Base-by-base conservation (phyloP, 1,140 invertebrate species). In the Caerostris darwini region DNA sequence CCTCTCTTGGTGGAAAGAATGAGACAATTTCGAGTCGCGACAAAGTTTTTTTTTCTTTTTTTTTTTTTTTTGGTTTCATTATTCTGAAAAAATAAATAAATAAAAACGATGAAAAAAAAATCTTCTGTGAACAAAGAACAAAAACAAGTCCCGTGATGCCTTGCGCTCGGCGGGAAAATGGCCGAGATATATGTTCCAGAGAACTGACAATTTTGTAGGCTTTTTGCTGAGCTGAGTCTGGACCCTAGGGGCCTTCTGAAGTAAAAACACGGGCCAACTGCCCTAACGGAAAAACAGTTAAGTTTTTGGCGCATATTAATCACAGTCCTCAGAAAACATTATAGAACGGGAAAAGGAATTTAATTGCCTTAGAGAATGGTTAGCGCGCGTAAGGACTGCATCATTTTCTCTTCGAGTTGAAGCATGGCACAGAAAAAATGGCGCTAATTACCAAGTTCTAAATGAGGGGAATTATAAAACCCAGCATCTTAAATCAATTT, bases 291-390 rank as follows among this genome's bases (percentile, higher is more conserved):
- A 94, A 94, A 94, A 94, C 92, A 89, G 58, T 94, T 94, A 94
- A 94, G 54, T 94, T 94, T 94, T 94, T 94, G 85, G 85, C 53
- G 92, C 53, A 88, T 88, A 94, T 94, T 94, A 94, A 94, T 94
- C 92, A 94, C 92, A 56, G 92, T 94, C 64, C 83, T 59, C 7
- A 89, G 92, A 94, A 94, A 94, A 82, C 92, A 94, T 94, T 94
- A 94, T 94, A 85, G 85, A 88, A 57, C 7, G 64, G 56, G 56
- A 94, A 94, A 94, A 58, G 92, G 92, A 88, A 89, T 94, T 94
- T 94, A 94, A 94, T 94, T 94, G 92, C 92, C 92, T 94, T 17
- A 59, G 92, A 94, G 92, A 94, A 56, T 12, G 34, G 8, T 3
- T 19, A 5, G 56, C 53, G 8, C 92, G 56, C 92, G 56, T n/a